phyloP scores from a whole-genome alignment of 2,797 vertebrate species.

The Neosilurus hyrtlii region DNA sequence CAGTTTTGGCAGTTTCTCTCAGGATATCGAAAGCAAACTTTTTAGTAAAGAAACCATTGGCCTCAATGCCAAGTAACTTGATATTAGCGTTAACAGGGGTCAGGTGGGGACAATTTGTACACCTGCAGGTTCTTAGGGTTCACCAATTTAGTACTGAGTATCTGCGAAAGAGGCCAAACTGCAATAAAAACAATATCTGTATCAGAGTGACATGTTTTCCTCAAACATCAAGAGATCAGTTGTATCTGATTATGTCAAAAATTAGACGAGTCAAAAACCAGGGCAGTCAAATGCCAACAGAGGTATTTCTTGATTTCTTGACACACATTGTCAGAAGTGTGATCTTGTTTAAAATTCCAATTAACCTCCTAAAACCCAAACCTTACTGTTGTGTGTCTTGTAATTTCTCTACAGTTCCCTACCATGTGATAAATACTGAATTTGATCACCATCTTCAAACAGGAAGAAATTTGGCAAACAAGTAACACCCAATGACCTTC shows the following conservation, averaged over 20 bases:
- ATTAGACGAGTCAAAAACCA: neutral
- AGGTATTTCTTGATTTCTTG: neutral
- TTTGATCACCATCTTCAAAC: too few relatives aligned
- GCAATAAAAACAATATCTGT: neutral
- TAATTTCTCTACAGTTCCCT: too few relatives aligned
- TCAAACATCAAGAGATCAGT: neutral
- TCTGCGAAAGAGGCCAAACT: neutral
- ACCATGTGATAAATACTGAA: too few relatives aligned
- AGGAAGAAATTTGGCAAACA: too few relatives aligned
- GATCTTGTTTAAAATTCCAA: slow-evolving; percentile 3
- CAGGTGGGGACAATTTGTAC: neutral
- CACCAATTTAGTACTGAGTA: neutral
- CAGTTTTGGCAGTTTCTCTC: slow-evolving; percentile 4
- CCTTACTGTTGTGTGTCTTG: too few relatives aligned
- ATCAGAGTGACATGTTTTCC: neutral
- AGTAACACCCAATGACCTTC: too few relatives aligned
- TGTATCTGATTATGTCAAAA: neutral
- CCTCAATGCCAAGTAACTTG: neutral
- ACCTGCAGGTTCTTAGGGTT: neutral
- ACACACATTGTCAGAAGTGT: neutral
- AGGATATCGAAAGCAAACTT: neutral
- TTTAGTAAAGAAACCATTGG: neutral
- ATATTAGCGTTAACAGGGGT: neutral
- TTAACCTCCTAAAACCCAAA: neutral
- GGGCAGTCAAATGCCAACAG: neutral